These are phyloP conservation scores for Megaustenia siamemsis DNA, from an alignment of 2,888 invertebrate genomes.

Conservation along the genomic window DNA sequence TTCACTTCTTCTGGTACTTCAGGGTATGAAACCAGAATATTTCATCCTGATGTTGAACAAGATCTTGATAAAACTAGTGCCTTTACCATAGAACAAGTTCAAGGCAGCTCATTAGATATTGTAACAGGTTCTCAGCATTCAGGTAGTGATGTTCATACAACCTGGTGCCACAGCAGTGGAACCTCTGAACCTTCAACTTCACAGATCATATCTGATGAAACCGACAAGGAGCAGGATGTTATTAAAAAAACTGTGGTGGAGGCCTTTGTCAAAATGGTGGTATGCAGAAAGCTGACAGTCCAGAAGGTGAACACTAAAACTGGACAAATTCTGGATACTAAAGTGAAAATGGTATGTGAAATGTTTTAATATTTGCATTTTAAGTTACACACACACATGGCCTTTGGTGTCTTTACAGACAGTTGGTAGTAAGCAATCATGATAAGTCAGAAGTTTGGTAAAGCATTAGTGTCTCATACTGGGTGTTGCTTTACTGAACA, in stretches of 20 bases:
- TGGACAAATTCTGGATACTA: conserved; percentile 51
- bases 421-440: too few relatives aligned
- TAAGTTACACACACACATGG: too few relatives aligned
- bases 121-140: conserved; percentile 9
- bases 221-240: conserved; percentile 33
- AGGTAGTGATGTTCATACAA: not conserved
- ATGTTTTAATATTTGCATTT: too few relatives aligned
- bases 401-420: too few relatives aligned
- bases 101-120: not conserved
- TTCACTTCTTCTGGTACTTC: not conserved
- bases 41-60: not conserved
- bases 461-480: too few relatives aligned
- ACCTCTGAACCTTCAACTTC: not conserved
- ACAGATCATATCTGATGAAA: conserved; percentile 18
- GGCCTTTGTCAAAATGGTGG: conserved; percentile 57
- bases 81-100: not conserved
- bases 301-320: conserved; percentile 50
- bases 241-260: conserved; percentile 54
- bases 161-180: not conserved
- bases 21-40: not conserved
- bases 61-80: not conserved
- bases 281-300: conserved; percentile 54
- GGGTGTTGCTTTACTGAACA: too few relatives aligned
- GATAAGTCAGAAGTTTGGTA: too few relatives aligned
- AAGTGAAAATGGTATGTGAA: conserved; percentile 49